These are phyloP conservation scores for Chaetura pelagica DNA, from an alignment of 2,113 vertebrate genomes.

Conservation along the genomic window DNA sequence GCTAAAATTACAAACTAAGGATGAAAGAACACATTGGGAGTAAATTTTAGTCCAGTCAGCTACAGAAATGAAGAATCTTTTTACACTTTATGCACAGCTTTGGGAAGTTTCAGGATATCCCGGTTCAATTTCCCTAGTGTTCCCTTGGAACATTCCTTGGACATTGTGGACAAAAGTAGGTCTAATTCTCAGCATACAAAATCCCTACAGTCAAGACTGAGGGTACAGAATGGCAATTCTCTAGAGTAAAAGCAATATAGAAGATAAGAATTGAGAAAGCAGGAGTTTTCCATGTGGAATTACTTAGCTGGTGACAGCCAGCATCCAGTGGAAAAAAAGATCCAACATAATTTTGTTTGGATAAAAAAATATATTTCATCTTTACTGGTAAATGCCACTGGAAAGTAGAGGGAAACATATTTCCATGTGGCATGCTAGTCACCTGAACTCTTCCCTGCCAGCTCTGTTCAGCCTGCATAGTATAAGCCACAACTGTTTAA, in stretches of 20 bases:
- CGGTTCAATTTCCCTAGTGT: neutral
- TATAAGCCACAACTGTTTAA: conserved; percentile 36
- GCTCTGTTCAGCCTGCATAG: neutral
- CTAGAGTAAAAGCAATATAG: neutral
- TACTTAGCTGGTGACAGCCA: neutral
- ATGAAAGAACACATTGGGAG: neutral
- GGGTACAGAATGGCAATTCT: neutral
- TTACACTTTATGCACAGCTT: accelerated
- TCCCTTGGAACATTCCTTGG: neutral
- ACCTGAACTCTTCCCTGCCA: conserved; percentile 17
- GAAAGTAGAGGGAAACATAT: neutral
- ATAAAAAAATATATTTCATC: neutral
- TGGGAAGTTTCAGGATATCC: neutral
- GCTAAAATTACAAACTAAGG: conserved; percentile 74
- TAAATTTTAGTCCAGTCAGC: neutral
- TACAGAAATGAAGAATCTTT: neutral
- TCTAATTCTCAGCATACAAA: neutral
- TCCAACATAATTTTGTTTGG: neutral
- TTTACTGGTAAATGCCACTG: neutral
- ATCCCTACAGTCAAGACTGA: neutral
- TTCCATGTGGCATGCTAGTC: neutral
- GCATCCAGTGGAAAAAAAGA: conserved; percentile 5
- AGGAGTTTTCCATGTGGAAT: neutral
- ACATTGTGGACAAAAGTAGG: neutral
- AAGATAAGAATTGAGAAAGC: neutral